These are phyloP conservation scores for Papilio polytes DNA, from an alignment of 1,140 invertebrate species.

Conservation along the genomic window DNA sequence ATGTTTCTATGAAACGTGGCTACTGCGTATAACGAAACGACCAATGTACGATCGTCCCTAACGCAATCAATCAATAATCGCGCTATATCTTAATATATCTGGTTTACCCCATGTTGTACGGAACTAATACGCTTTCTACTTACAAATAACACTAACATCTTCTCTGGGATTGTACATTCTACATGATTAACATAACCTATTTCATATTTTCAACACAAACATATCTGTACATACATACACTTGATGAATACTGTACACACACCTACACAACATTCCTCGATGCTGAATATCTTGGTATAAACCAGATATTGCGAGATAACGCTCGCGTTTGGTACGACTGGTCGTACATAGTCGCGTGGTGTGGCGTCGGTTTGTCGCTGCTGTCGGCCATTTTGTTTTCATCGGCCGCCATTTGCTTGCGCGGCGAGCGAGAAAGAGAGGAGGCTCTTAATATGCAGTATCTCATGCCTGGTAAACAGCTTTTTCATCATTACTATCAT, in stretches of 20 bases:
- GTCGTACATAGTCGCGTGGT: slow-evolving; percentile 98
- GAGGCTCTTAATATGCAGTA: slow-evolving; percentile 98
- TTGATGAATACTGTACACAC: slow-evolving; percentile 30
- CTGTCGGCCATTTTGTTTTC: slow-evolving; percentile 96
- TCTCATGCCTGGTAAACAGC: slow-evolving; percentile 94
- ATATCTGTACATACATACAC: slow-evolving; percentile 29
- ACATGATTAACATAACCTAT: slow-evolving; percentile 42
- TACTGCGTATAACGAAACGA: slow-evolving; percentile 70
- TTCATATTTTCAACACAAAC: slow-evolving; percentile 33
- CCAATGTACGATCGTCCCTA: slow-evolving; percentile 68
- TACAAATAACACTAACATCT: slow-evolving; percentile 59
- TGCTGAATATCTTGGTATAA: slow-evolving; percentile 61
- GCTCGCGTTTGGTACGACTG: slow-evolving; percentile 95
- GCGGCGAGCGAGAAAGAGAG: slow-evolving; percentile 95
- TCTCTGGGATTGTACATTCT: slow-evolving; percentile 68
- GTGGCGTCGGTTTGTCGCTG: slow-evolving; percentile 94
- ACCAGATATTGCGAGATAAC: slow-evolving; percentile 94
- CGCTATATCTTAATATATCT: slow-evolving; percentile 81
- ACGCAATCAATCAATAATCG: slow-evolving; percentile 64
- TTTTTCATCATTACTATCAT: slow-evolving; percentile 45
- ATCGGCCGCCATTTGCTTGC: slow-evolving; percentile 95
- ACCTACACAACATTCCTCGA: background rate
- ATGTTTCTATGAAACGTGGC: slow-evolving; percentile 83
- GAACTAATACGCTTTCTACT: slow-evolving; percentile 76
- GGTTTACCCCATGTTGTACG: slow-evolving; percentile 76